phyloP scores from a whole-genome alignment of 2,113 vertebrate species.

The Strix uralensis region DNA sequence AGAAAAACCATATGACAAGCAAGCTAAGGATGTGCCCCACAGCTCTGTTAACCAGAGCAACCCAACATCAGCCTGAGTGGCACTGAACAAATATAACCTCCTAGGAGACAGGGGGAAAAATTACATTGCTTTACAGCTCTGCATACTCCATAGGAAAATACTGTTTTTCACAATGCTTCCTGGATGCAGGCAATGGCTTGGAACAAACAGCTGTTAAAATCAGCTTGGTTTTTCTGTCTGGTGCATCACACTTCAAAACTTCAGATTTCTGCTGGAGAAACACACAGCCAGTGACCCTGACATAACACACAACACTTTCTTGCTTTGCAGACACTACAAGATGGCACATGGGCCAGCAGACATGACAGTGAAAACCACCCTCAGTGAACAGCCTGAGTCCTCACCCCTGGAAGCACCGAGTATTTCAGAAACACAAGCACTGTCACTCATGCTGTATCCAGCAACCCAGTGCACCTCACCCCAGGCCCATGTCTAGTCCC shows the following conservation, averaged over 20 bases:
- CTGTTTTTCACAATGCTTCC: conserved; percentile 2
- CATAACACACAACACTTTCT: background rate
- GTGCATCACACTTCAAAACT: conserved; percentile 8
- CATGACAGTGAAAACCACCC: background rate
- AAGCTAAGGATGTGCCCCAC: background rate
- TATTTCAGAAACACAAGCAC: background rate
- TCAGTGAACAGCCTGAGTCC: background rate
- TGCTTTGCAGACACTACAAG: conserved; percentile 36
- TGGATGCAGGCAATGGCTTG: conserved; percentile 10
- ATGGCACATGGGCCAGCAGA: background rate
- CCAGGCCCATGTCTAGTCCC: background rate
- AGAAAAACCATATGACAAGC: background rate
- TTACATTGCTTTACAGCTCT: background rate
- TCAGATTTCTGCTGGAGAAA: background rate
- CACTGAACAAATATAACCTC: background rate
- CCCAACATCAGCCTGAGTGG: background rate
- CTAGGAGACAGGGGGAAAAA: background rate
- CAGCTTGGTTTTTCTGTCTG: conserved; percentile 21
- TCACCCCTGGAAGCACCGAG: background rate
- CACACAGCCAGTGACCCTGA: background rate
- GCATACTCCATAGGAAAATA: background rate
- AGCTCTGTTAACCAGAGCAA: background rate
- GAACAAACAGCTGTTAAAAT: conserved; percentile 57
- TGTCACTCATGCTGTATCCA: background rate
- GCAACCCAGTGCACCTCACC: background rate